Conservation (phyloP, 2,797 vertebrate genomes). For the Helicolenus hilgendorfi region DNA sequence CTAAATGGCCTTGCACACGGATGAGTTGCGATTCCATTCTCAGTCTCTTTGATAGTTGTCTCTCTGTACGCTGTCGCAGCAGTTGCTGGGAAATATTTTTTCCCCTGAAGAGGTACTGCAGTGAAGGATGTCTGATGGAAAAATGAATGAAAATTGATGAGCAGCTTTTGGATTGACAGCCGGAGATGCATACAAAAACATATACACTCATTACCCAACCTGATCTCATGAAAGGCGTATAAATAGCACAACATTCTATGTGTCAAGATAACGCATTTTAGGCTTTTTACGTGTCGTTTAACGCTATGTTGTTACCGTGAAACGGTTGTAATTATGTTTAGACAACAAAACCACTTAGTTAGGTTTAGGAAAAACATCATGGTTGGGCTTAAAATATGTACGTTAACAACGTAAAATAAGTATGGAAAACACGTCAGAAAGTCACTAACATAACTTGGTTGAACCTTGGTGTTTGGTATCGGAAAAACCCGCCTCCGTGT, state of each 20-base stretch:
- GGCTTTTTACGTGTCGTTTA: not conserved
- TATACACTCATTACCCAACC: slow-evolving; percentile 13
- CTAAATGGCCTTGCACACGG: slow-evolving; percentile 25
- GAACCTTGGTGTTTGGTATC: too few relatives aligned
- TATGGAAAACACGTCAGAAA: too few relatives aligned
- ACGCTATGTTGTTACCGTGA: not conserved
- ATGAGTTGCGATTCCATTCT: slow-evolving; percentile 43
- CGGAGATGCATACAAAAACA: slow-evolving; percentile 12
- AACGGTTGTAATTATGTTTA: not conserved
- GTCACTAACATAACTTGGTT: too few relatives aligned
- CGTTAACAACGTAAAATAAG: too few relatives aligned
- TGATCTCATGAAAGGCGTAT: not conserved
- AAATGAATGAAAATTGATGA: slow-evolving; percentile 56
- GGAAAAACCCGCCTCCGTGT: too few relatives aligned
- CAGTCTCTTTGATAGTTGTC: slow-evolving; percentile 42
- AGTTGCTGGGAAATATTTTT: slow-evolving; percentile 57
- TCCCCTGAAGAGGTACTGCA: slow-evolving; percentile 25
- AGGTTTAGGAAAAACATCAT: too few relatives aligned
- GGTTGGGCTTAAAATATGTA: too few relatives aligned
- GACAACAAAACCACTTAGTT: not conserved
- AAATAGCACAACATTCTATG: not conserved
- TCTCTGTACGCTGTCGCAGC: slow-evolving; percentile 39
- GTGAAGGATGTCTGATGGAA: slow-evolving; percentile 43
- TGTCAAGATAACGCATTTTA: not conserved
- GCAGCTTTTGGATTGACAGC: slow-evolving; percentile 22